Conservation (phyloP, 2,888 invertebrate species). For the Cacoxenus indagator region DNA sequence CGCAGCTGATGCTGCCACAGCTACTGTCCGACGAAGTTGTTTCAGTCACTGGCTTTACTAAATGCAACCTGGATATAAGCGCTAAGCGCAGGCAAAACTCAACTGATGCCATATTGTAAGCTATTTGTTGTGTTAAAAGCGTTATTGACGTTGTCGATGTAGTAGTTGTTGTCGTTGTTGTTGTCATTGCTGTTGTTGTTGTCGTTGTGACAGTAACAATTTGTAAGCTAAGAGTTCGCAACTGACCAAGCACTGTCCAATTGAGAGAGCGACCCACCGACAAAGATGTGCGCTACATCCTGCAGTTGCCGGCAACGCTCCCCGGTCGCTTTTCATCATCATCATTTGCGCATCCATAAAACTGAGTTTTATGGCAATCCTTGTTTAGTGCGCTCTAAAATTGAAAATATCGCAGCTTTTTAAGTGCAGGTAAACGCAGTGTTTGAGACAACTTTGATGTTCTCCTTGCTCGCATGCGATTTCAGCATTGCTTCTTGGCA, state of each 20-base stretch:
- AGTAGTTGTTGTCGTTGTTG: background rate
- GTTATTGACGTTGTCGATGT: background rate
- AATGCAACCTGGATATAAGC: background rate
- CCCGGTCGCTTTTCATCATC: slow-evolving; percentile 3
- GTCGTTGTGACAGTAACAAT: slow-evolving; percentile 1
- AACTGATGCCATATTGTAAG: slow-evolving; percentile 6
- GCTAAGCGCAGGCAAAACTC: background rate
- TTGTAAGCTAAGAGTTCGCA: slow-evolving; percentile 5
- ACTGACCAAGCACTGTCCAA: background rate
- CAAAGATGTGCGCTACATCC: background rate
- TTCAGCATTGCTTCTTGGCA: background rate
- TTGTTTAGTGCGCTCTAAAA: slow-evolving; percentile 21
- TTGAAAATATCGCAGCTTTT: slow-evolving; percentile 7
- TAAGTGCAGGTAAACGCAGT: slow-evolving; percentile 8
- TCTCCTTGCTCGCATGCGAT: background rate
- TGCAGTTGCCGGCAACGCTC: background rate
- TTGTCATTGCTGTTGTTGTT: background rate
- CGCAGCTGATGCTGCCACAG: background rate
- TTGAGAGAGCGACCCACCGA: background rate
- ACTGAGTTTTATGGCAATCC: slow-evolving; percentile 9
- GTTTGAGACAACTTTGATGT: slow-evolving; percentile 3
- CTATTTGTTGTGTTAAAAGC: slow-evolving; percentile 18
- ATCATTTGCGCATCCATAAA: slow-evolving; percentile 20
- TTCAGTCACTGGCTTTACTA: background rate
- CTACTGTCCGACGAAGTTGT: background rate